A percentile compares a stretch with the other conserved stretches of the same genome.
Evolutionary conservation across 2,797 vertebrate species (phyloP).

Genomic region (Oryzias sinensis): DNA sequence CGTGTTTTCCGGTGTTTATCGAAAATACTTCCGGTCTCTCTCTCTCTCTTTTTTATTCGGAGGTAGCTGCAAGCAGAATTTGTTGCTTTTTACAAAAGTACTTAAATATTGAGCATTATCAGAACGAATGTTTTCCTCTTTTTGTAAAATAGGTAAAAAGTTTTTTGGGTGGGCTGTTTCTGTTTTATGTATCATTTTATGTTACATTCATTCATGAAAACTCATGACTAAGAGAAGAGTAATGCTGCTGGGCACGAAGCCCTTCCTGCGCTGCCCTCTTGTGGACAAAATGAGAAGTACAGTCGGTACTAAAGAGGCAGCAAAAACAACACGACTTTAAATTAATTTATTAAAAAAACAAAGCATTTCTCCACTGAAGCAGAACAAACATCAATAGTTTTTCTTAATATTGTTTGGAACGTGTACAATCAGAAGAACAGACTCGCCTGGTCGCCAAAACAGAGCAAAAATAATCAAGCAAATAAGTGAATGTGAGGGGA

Average conservation of each 20-base stretch:
- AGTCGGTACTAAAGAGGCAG: neutral
- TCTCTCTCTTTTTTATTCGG: too few species aligned
- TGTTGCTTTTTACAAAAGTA: too few species aligned
- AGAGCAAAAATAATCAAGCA: constrained; percentile 77
- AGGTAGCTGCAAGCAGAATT: too few species aligned
- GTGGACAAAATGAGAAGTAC: constrained; percentile 21
- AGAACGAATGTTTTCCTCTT: too few species aligned
- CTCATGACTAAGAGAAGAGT: too few species aligned
- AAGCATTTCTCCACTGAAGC: constrained; percentile 78
- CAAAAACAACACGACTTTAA: constrained; percentile 65
- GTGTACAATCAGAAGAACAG: constrained; percentile 72
- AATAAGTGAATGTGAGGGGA: neutral
- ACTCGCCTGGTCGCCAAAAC: constrained; percentile 54
- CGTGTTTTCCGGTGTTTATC: too few species aligned
- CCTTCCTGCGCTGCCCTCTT: neutral
- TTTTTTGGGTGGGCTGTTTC: too few species aligned
- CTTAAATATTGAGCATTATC: too few species aligned
- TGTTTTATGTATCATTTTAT: neutral
- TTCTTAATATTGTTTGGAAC: constrained; percentile 69
- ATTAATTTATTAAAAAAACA: constrained; percentile 81
- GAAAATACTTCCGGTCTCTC: too few species aligned
- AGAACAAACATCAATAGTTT: constrained; percentile 77
- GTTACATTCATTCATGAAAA: neutral
- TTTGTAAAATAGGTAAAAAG: too few species aligned
- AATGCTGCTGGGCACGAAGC: neutral